Conservation (phyloP, 2,113 vertebrate species). For the Mirounga angustirostris region DNA sequence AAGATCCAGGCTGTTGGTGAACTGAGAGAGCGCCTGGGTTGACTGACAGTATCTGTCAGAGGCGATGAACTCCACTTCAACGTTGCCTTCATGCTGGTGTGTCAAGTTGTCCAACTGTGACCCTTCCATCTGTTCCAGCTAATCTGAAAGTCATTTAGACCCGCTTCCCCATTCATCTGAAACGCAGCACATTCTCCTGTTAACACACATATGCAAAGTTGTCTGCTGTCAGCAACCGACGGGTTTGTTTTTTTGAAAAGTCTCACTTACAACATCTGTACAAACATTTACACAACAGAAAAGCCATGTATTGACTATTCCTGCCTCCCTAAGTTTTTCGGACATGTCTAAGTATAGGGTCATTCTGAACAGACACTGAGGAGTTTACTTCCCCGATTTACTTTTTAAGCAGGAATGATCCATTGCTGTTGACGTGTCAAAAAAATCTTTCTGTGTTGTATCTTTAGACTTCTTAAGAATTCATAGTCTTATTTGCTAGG, state of each 20-base stretch:
- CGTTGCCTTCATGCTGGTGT: conserved; percentile 93
- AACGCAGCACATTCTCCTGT: conserved; percentile 90
- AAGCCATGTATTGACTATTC: conserved; percentile 61
- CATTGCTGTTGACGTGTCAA: conserved; percentile 21
- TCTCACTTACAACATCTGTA: conserved; percentile 89
- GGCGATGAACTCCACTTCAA: conserved; percentile 94
- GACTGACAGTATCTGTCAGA: conserved; percentile 95
- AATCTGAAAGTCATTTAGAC: conserved; percentile 95
- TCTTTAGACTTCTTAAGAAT: conserved; percentile 1
- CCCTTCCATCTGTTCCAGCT: conserved; percentile 96
- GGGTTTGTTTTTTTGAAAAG: conserved; percentile 72
- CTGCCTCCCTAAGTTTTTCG: conserved; percentile 42
- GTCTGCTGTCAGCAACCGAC: conserved; percentile 88
- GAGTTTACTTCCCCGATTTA: conserved; percentile 23
- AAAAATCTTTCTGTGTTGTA: not conserved
- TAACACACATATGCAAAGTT: conserved; percentile 92
- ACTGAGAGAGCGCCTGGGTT: conserved; percentile 86
- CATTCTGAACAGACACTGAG: not conserved
- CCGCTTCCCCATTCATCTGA: conserved; percentile 88
- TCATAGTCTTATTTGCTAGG: not conserved
- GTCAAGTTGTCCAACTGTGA: conserved; percentile 96
- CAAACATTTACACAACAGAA: conserved; percentile 78
- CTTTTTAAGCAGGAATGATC: conserved; percentile 52
- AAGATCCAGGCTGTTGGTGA: conserved; percentile 87
- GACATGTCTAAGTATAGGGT: conserved; percentile 15